Conservation (phyloP, 2,797 vertebrate genomes). For the Falco biarmicus region DNA sequence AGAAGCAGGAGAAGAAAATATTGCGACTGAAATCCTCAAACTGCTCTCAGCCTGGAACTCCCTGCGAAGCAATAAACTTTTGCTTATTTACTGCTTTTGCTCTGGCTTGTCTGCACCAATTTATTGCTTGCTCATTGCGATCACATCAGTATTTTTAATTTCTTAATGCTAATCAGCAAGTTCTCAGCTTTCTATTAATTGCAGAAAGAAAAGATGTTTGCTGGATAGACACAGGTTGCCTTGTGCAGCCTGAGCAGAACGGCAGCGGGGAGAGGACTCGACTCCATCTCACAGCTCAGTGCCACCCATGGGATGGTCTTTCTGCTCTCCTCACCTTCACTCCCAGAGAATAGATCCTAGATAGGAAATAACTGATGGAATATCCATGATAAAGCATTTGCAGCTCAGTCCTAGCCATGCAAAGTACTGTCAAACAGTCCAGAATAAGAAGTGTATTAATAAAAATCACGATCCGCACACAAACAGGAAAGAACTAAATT, state of each 20-base stretch:
- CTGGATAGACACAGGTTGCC: not conserved
- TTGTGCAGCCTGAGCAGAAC: not conserved
- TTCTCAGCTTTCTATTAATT: not conserved
- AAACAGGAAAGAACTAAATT: conserved; percentile 43
- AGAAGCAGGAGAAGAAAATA: conserved; percentile 24
- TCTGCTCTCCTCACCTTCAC: not conserved
- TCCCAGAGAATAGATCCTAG: not conserved
- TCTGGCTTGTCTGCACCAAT: not conserved
- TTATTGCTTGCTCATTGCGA: not conserved
- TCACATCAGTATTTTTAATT: not conserved
- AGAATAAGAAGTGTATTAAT: not conserved
- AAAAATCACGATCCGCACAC: not conserved
- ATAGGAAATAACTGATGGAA: not conserved
- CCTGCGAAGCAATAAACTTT: not conserved
- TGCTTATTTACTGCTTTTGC: not conserved
- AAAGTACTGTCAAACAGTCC: not conserved
- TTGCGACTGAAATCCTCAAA: conserved; percentile 27
- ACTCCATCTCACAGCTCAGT: not conserved
- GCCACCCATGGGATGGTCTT: not conserved
- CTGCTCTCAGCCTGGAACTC: not conserved
- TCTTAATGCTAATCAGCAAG: not conserved
- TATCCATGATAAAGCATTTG: not conserved
- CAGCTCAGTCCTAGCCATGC: conserved; percentile 2
- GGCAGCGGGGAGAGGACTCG: not conserved
- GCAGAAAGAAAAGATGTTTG: not conserved